A percentile compares a stretch with the other conserved stretches of the same genome.
phyloP scores from a whole-genome alignment of 2,797 vertebrate genomes.

The Loris lydekkerianus region DNA sequence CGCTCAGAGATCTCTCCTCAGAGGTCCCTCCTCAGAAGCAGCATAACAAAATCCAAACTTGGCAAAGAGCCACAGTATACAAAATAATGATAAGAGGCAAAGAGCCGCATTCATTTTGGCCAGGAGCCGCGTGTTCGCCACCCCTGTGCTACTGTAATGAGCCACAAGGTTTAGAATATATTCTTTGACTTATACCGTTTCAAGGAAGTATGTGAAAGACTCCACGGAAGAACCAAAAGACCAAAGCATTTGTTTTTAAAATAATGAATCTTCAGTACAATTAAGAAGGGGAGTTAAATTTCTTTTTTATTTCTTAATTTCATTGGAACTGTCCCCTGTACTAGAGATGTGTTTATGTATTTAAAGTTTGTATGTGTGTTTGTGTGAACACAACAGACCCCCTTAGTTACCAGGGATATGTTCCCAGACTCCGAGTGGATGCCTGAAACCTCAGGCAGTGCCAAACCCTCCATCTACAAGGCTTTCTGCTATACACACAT shows the following conservation, averaged over 20 bases:
- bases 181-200: background rate
- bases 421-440: background rate
- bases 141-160: background rate
- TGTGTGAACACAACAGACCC: background rate
- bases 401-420: background rate
- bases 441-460: background rate
- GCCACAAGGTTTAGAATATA: background rate
- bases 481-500: background rate
- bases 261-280: conserved; percentile 60
- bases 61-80: too few relatives aligned
- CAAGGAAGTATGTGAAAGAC: background rate
- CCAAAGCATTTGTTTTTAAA: background rate
- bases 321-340: background rate
- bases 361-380: background rate
- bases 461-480: background rate
- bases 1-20: too few relatives aligned
- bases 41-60: too few relatives aligned
- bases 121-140: too few relatives aligned
- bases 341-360: background rate
- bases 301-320: background rate
- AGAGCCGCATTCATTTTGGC: too few relatives aligned
- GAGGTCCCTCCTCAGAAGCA: too few relatives aligned
- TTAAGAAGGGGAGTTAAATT: background rate
- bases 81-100: too few relatives aligned
- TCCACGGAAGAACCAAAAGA: background rate